Conservation (phyloP, 2,888 invertebrate species). For the Eutolmus rufibarbis region DNA sequence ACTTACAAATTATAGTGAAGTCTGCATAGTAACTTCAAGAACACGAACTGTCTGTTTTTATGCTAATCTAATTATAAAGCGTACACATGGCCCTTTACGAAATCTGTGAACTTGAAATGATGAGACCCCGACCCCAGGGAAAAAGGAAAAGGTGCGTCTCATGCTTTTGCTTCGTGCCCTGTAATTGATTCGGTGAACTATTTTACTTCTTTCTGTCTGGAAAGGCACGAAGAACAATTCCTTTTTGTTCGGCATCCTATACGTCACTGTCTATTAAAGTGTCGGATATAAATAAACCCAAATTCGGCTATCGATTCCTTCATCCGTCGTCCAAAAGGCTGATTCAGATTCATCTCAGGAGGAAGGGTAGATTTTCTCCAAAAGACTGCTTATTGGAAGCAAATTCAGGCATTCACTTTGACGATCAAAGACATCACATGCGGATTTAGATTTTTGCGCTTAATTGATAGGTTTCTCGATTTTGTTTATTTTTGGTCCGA, state of each 20-base stretch:
- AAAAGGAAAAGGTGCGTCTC: neutral
- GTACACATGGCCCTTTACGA: neutral
- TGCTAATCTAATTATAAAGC: neutral
- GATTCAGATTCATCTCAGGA: neutral
- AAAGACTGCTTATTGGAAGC: neutral
- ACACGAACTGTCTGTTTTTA: neutral
- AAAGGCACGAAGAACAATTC: neutral
- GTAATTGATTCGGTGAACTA: neutral
- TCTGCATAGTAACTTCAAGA: neutral
- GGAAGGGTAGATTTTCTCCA: neutral
- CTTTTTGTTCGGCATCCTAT: neutral
- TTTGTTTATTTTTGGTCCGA: neutral
- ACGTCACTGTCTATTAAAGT: neutral
- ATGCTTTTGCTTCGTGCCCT: neutral
- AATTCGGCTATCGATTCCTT: constrained; percentile 5
- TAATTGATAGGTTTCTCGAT: neutral
- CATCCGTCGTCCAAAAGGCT: neutral
- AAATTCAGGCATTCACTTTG: neutral
- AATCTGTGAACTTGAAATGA: neutral
- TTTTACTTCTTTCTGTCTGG: neutral
- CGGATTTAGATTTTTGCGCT: neutral
- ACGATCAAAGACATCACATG: neutral
- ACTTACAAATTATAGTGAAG: too few relatives aligned
- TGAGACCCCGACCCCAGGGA: neutral
- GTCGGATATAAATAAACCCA: neutral